phyloP scores from a whole-genome alignment of 2,888 invertebrate genomes.

The Hyles lineata region DNA sequence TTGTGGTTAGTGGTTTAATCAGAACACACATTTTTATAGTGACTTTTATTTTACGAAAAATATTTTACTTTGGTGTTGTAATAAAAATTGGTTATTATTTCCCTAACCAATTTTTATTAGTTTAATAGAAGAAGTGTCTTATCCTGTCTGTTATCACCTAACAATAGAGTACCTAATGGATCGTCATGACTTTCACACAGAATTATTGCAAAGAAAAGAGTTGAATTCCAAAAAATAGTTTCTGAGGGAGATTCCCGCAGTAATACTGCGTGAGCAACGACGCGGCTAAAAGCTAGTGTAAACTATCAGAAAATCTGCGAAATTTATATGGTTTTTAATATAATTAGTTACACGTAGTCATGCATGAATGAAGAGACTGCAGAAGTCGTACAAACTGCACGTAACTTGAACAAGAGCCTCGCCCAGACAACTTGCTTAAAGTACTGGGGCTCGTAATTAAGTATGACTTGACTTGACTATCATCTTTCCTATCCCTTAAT shows the following conservation, averaged over 20 bases:
- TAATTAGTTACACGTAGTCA: not conserved
- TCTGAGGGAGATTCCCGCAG: too few species aligned
- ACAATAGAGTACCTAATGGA: too few species aligned
- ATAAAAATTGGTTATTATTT: too few species aligned
- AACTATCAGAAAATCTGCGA: not conserved
- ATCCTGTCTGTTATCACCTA: too few species aligned
- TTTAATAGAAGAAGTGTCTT: too few species aligned
- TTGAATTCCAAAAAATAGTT: too few species aligned
- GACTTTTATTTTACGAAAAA: not conserved
- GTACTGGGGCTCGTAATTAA: not conserved
- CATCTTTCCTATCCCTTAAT: not conserved
- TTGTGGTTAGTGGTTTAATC: constrained; percentile 10
- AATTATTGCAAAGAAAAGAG: too few species aligned
- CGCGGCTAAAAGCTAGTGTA: too few species aligned
- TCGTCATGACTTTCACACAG: too few species aligned
- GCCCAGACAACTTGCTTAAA: not conserved
- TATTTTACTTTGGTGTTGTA: too few species aligned
- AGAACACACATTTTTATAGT: not conserved
- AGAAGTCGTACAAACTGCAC: constrained; percentile 15
- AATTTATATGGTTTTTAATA: not conserved
- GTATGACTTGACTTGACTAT: not conserved
- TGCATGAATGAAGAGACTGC: not conserved
- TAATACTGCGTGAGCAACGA: not conserved
- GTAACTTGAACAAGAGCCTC: not conserved
- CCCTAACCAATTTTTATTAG: too few species aligned